phyloP scores from a whole-genome alignment of 2,797 vertebrate genomes.

The Hemitrygon akajei region DNA sequence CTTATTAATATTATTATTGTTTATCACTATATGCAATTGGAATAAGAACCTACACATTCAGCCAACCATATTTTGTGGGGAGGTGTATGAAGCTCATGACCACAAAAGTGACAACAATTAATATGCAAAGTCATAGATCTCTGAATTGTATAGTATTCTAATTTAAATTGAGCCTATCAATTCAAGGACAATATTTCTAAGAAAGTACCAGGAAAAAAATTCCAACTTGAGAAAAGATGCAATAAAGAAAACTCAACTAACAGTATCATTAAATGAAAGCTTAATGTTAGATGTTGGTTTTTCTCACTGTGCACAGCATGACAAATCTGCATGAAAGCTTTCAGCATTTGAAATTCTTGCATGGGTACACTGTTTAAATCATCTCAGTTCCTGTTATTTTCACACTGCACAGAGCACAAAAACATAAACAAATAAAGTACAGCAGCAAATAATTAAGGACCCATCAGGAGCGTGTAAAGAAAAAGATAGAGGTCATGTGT shows the following conservation, averaged over 20 bases:
- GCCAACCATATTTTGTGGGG: background rate
- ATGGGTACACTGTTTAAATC: background rate
- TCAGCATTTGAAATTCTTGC: slow-evolving; percentile 4
- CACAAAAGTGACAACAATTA: background rate
- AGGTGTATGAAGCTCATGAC: background rate
- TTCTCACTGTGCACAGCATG: slow-evolving; percentile 3
- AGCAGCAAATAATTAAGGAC: background rate
- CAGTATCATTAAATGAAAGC: background rate
- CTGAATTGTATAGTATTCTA: background rate
- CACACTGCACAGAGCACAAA: slow-evolving; percentile 12
- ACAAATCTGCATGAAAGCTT: slow-evolving; percentile 4
- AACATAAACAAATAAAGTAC: slow-evolving; percentile 1
- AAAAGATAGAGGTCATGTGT: background rate
- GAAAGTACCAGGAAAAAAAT: background rate
- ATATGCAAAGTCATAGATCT: background rate
- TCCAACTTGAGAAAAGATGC: background rate
- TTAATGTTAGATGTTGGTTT: background rate
- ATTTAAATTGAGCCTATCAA: background rate
- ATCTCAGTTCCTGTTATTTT: slow-evolving; percentile 33
- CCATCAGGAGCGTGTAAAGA: background rate
- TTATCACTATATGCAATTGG: too few species aligned
- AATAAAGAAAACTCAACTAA: background rate
- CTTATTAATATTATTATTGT: too few species aligned
- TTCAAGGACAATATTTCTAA: background rate
- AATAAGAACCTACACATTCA: too few species aligned